Percentiles rank a stretch among this genome's conserved stretches.
phyloP scores from a whole-genome alignment of 2,797 vertebrate species.

The Xiphophorus birchmanni region DNA sequence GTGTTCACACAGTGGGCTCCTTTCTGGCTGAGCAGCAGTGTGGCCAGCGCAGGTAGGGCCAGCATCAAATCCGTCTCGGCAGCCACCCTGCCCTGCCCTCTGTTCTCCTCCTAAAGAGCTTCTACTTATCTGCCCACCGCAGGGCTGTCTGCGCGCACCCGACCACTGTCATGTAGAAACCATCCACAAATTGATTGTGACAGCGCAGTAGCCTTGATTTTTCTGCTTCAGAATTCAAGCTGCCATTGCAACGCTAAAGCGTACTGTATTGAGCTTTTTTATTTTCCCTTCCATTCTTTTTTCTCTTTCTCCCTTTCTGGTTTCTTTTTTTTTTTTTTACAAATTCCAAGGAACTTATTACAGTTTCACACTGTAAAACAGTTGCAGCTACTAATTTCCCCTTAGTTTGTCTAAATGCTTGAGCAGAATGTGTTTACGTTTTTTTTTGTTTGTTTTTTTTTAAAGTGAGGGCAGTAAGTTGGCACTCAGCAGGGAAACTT shows the following conservation, averaged over 20 bases:
- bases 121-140: slow-evolving; percentile 81
- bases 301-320: slow-evolving; percentile 33
- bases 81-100: slow-evolving; percentile 65
- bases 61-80: slow-evolving; percentile 75
- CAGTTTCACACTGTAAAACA: slow-evolving; percentile 47
- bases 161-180: slow-evolving; percentile 73
- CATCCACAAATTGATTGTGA: slow-evolving; percentile 81
- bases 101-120: slow-evolving; percentile 78
- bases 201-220: slow-evolving; percentile 69
- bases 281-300: slow-evolving; percentile 31
- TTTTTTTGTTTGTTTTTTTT: slow-evolving; percentile 19
- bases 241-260: slow-evolving; percentile 57
- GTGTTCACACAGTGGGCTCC: slow-evolving; percentile 65
- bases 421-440: slow-evolving; percentile 20
- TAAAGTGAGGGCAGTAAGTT: slow-evolving; percentile 54
- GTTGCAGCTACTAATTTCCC: slow-evolving; percentile 71
- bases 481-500: slow-evolving; percentile 66
- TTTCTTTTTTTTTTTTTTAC: slow-evolving; percentile 24
- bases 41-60: slow-evolving; percentile 75
- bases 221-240: slow-evolving; percentile 66
- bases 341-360: slow-evolving; percentile 69
- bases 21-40: slow-evolving; percentile 62
- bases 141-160: slow-evolving; percentile 70
- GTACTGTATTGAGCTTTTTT: slow-evolving; percentile 68
- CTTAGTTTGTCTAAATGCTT: slow-evolving; percentile 68